A percentile compares a stretch with the other conserved stretches of the same genome.
Evolutionary conservation across 2,797 vertebrate species (phyloP).

Genomic region (Atherinosoma microstoma): DNA sequence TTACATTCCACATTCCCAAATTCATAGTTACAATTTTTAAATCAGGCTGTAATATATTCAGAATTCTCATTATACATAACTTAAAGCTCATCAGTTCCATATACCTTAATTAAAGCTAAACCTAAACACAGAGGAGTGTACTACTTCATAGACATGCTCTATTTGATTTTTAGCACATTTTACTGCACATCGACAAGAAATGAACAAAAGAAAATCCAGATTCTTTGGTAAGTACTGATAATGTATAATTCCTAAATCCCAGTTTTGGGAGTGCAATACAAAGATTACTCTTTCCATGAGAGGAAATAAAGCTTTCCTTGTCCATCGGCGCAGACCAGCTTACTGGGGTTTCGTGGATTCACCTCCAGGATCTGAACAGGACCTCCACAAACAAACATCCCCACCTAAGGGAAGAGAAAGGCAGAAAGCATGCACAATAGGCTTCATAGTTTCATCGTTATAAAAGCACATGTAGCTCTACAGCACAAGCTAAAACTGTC

Average conservation of each 20-base stretch:
- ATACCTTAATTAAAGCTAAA: background rate
- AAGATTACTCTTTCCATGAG: constrained; percentile 73
- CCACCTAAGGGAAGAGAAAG: constrained; percentile 76
- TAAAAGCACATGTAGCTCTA: too few relatives aligned
- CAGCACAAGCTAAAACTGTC: background rate
- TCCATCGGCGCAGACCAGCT: constrained; percentile 84
- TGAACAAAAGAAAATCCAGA: background rate
- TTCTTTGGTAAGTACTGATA: constrained; percentile 8
- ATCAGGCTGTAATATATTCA: background rate
- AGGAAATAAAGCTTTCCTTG: constrained; percentile 87
- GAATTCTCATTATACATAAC: background rate
- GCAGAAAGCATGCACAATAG: background rate
- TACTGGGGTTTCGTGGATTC: constrained; percentile 64
- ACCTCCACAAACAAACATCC: constrained; percentile 86
- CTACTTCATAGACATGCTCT: background rate
- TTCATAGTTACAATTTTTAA: background rate
- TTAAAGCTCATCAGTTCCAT: background rate
- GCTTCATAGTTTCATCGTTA: too few relatives aligned
- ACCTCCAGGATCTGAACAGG: constrained; percentile 85
- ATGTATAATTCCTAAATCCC: background rate
- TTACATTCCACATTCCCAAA: background rate
- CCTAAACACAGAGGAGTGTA: background rate
- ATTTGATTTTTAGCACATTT: background rate
- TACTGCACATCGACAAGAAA: background rate
- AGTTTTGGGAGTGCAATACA: background rate